Conservation (phyloP, 2,888 invertebrate genomes). For the Eupithecia abbreviata region DNA sequence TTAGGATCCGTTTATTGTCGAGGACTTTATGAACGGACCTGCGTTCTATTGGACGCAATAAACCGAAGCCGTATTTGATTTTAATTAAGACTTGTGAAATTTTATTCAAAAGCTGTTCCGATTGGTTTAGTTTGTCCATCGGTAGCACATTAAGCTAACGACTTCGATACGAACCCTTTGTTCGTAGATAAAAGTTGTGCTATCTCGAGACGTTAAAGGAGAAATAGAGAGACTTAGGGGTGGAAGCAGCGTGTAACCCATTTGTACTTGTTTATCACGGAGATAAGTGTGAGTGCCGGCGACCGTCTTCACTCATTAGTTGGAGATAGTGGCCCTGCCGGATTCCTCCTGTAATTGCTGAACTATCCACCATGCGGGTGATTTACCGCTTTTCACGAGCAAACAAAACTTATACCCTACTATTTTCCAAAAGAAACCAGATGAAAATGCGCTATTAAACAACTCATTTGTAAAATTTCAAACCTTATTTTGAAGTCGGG, state of each 20-base stretch:
- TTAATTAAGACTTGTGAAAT: conserved; percentile 33
- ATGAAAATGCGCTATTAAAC: background rate
- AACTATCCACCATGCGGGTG: conserved; percentile 64
- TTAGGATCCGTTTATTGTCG: conserved; percentile 76
- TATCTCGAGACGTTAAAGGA: conserved; percentile 72
- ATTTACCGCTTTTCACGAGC: conserved; percentile 60
- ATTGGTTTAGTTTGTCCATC: conserved; percentile 41
- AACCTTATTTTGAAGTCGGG: background rate
- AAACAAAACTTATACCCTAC: conserved; percentile 32
- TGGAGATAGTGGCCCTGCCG: conserved; percentile 65
- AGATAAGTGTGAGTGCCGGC: conserved; percentile 73
- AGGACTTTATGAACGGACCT: conserved; percentile 66
- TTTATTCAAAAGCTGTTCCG: conserved; percentile 17
- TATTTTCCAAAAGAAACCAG: background rate
- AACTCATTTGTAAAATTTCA: background rate
- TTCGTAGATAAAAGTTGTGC: conserved; percentile 67
- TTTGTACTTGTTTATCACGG: conserved; percentile 80
- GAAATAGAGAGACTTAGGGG: conserved; percentile 68
- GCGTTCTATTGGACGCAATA: conserved; percentile 60
- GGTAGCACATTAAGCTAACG: conserved; percentile 66
- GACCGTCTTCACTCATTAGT: conserved; percentile 75
- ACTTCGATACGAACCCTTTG: conserved; percentile 63
- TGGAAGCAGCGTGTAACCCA: conserved; percentile 73
- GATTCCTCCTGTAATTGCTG: conserved; percentile 75
- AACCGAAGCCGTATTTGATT: conserved; percentile 59